Evolutionary conservation across 2,113 vertebrate species (phyloP).

Genomic region (Spea multiplicata): DNA sequence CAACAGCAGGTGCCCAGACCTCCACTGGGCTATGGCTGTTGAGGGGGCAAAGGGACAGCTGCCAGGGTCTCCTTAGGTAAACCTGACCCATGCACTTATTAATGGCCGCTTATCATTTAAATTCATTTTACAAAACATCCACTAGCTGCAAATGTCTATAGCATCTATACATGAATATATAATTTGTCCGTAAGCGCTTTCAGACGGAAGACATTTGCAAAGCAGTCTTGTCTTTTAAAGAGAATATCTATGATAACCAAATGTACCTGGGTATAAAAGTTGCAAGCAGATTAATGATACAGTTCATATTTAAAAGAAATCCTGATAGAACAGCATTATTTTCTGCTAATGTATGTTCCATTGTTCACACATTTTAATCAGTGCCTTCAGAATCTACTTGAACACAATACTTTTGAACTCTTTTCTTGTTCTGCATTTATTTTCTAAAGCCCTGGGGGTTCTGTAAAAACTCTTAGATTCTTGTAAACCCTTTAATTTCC

Average conservation of each 20-base stretch:
- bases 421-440: conserved; percentile 47
- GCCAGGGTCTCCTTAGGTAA: too few species aligned
- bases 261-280: conserved; percentile 24
- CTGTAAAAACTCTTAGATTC: conserved; percentile 42
- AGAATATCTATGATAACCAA: conserved; percentile 28
- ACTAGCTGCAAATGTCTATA: background rate
- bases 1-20: too few species aligned
- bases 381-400: conserved; percentile 41
- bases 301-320: conserved; percentile 20
- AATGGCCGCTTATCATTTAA: conserved; percentile 5
- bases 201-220: conserved; percentile 7
- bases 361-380: conserved; percentile 46
- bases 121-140: background rate
- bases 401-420: conserved; percentile 48
- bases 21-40: too few species aligned
- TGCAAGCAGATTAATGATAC: conserved; percentile 41
- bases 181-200: conserved; percentile 33
- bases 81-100: background rate
- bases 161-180: conserved; percentile 23
- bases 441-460: conserved; percentile 48
- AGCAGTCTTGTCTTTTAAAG: conserved; percentile 44
- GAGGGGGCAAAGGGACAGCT: too few species aligned
- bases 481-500: conserved; percentile 43
- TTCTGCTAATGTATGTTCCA: conserved; percentile 43
- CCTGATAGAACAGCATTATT: conserved; percentile 15